A percentile compares a stretch with the other conserved stretches of the same genome.
Evolutionary conservation across 2,113 vertebrate species (phyloP).

Genomic region (Todiramphus chloris): DNA sequence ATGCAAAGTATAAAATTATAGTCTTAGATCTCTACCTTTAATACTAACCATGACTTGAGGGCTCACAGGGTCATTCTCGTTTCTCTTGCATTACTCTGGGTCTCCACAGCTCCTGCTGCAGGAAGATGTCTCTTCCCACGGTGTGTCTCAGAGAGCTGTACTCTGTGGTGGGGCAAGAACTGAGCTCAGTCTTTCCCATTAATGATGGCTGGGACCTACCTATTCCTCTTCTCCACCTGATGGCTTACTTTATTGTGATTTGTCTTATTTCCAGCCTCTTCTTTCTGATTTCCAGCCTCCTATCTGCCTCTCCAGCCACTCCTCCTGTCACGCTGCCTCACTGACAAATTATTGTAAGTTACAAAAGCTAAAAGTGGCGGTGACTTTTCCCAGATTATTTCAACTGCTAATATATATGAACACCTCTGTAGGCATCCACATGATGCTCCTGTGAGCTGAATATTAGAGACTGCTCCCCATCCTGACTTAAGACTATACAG

Average conservation of each 20-base stretch:
- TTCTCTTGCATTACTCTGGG: background rate
- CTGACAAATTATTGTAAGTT: background rate
- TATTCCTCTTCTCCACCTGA: background rate
- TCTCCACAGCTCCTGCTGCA: background rate
- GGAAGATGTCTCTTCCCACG: background rate
- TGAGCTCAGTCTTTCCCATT: background rate
- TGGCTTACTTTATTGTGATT: background rate
- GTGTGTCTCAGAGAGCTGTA: background rate
- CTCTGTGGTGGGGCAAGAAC: background rate
- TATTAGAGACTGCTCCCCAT: background rate
- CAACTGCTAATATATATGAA: background rate
- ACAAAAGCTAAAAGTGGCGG: background rate
- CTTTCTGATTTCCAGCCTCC: no score
- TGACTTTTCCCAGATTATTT: background rate
- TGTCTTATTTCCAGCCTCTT: background rate
- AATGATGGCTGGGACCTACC: background rate
- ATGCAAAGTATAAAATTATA: background rate
- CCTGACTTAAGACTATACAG: background rate
- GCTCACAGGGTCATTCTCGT: background rate
- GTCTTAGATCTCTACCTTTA: slow-evolving; percentile 5
- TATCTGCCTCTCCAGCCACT: background rate
- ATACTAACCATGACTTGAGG: background rate
- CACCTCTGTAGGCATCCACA: background rate
- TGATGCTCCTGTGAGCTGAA: background rate
- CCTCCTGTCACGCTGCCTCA: background rate